Percentiles rank a stretch among this genome's conserved stretches.
Evolutionary conservation across 1,140 invertebrate genomes (phyloP).

Genomic region (Diabrotica virgifera): DNA sequence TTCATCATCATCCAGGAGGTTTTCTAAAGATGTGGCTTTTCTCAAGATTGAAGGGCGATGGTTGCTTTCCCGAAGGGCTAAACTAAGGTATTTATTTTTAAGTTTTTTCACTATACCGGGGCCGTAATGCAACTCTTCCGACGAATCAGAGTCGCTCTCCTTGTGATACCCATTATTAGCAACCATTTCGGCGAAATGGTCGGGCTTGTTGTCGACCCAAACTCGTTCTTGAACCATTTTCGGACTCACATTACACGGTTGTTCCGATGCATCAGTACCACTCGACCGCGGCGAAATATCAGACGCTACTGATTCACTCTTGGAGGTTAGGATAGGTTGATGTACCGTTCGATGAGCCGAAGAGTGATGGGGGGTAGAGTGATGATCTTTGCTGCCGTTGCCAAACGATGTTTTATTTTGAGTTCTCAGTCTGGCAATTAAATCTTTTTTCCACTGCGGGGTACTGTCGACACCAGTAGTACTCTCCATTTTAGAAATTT

Average conservation of each 20-base stretch:
- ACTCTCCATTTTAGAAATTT: background rate
- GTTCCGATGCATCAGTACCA: background rate
- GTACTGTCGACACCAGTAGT: conserved; percentile 22
- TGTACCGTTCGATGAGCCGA: conserved; percentile 26
- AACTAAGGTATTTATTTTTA: conserved; percentile 77
- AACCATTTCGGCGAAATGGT: conserved; percentile 10
- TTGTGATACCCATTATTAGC: conserved; percentile 25
- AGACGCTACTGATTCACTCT: conserved; percentile 17
- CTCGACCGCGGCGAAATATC: conserved; percentile 8
- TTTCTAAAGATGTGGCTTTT: conserved; percentile 79
- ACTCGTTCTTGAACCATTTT: conserved; percentile 37
- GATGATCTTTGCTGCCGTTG: conserved; percentile 23
- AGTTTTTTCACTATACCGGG: conserved; percentile 87
- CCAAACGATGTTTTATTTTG: conserved; percentile 26
- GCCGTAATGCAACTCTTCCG: conserved; percentile 83
- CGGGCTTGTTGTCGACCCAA: conserved; percentile 30
- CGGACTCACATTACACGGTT: conserved; percentile 13
- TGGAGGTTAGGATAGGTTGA: conserved; percentile 31
- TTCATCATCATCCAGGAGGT: conserved; percentile 70
- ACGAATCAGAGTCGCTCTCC: conserved; percentile 50
- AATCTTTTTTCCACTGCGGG: conserved; percentile 43
- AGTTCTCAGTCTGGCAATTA: conserved; percentile 38
- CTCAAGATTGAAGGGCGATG: conserved; percentile 63
- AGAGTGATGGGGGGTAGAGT: conserved; percentile 22
- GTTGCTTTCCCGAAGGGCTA: conserved; percentile 68